These are phyloP conservation scores for Acanthosepion pharaonis DNA, from an alignment of 2,888 invertebrate genomes.

Conservation along the genomic window DNA sequence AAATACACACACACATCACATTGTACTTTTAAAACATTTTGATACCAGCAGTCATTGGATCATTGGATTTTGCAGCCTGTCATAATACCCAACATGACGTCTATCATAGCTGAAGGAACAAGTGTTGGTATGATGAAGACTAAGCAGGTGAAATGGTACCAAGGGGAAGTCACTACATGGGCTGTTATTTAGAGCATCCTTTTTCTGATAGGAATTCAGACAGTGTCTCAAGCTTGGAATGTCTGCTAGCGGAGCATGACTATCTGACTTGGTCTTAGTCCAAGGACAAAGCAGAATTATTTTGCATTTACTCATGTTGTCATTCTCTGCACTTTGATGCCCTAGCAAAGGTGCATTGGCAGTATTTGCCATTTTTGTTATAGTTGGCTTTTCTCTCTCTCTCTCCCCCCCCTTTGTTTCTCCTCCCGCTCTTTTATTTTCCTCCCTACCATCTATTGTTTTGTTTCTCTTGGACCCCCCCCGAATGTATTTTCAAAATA, in stretches of 20 bases:
- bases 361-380: not conserved
- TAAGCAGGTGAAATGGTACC: not conserved
- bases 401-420: not conserved
- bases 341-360: not conserved
- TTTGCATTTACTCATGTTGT: not conserved
- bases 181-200: constrained; percentile 4
- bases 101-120: no score
- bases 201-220: constrained; percentile 11
- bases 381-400: not conserved
- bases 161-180: not conserved
- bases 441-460: not conserved
- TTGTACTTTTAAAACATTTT: not conserved
- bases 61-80: not conserved
- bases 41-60: not conserved
- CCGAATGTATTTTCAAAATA: not conserved
- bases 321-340: not conserved
- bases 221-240: constrained; percentile 2
- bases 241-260: constrained; percentile 18
- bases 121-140: not conserved
- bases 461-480: not conserved
- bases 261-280: not conserved
- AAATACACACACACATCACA: not conserved
- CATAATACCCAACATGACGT: not conserved
- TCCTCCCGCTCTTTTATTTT: not conserved
- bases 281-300: not conserved